Base-by-base conservation (phyloP, 1,140 invertebrate genomes). In the Anoplolepis gracilipes region DNA sequence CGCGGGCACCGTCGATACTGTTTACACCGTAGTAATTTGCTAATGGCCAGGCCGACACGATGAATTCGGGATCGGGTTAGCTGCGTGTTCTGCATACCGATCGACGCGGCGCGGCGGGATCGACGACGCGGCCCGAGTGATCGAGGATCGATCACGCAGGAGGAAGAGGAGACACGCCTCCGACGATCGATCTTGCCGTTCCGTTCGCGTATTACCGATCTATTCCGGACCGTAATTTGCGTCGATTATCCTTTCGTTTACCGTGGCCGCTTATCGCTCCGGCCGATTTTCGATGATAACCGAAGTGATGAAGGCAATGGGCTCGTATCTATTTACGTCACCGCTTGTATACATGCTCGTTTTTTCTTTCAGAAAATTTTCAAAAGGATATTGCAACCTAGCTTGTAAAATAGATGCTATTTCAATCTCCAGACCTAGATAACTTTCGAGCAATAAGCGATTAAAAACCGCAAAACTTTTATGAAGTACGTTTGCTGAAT, bases 11-110 rank as follows among this genome's bases (percentile, higher is more conserved):
- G 88, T 92, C 91, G 91, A 94, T 93, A 89, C 93, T 94, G 93
- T 94, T 94, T 94, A 94, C 93, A 94, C 92, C 93, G 92, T 92
- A 94, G 91, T 94, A 94, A 94, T 94, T 94, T 94, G 93, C 92
- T 94, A 94, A 94, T 94, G 90, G 91, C 90, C 86, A 85, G 90
- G 87, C 88, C 90, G 85, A 89, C 92, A 82, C 92, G 92, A 94
- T 94, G 93, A 93, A 93, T 94, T 93, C 85, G 91, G 91, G 90
- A 90, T 91, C 91, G 82, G 70, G 82, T 75, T 57, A 67, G 82
- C 81, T 90, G 91, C 92, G 92, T 93, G 92, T 77, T 91, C 90
- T 85, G 93, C 91, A 93, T 93, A 78, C 76, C 84, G 78, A 91
- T 90, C 85, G 39, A 78, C 22, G 39, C 22, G 78, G 39, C 22